Evolutionary conservation across 37 sponge, comb jelly and placozoan genomes (phyloP).

Genomic region (Amphimedon queenslandica): DNA sequence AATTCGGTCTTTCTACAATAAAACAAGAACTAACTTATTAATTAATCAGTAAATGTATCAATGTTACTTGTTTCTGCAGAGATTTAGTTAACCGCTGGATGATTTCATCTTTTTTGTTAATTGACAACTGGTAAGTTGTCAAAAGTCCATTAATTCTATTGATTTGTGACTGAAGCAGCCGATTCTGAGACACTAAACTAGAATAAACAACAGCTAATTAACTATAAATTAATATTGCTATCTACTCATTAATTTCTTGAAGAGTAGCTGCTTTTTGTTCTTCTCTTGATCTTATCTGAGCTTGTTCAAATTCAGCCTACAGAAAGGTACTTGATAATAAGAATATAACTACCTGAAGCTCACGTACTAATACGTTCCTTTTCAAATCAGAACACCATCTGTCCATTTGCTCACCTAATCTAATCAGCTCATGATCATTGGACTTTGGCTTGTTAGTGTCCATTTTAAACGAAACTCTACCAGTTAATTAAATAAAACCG

Average conservation of each 20-base stretch:
- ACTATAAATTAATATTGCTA: too few species aligned
- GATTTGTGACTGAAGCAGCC: too few species aligned
- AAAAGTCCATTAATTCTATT: constrained; percentile 65
- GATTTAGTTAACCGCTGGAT: constrained; percentile 69
- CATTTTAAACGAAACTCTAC: too few species aligned
- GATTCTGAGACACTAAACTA: too few species aligned
- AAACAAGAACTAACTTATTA: too few species aligned
- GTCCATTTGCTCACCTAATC: constrained; percentile 77
- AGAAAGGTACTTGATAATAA: too few species aligned
- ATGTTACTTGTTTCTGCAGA: constrained; percentile 72
- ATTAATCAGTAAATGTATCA: too few species aligned
- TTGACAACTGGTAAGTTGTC: constrained; percentile 73
- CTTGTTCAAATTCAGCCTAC: constrained; percentile 91
- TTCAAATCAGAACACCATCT: constrained; percentile 79
- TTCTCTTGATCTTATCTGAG: constrained; percentile 50
- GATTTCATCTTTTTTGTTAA: constrained; percentile 79
- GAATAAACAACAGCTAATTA: too few species aligned
- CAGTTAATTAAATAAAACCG: too few species aligned
- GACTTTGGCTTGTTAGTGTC: background rate
- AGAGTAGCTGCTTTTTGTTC: constrained; percentile 30
- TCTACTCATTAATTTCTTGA: constrained; percentile 62
- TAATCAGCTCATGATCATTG: constrained; percentile 64
- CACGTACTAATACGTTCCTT: constrained; percentile 83
- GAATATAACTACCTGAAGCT: background rate
- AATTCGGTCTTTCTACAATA: constrained; percentile 46